Base-by-base conservation (phyloP, 2,113 vertebrate genomes). In the Hucho hucho region DNA sequence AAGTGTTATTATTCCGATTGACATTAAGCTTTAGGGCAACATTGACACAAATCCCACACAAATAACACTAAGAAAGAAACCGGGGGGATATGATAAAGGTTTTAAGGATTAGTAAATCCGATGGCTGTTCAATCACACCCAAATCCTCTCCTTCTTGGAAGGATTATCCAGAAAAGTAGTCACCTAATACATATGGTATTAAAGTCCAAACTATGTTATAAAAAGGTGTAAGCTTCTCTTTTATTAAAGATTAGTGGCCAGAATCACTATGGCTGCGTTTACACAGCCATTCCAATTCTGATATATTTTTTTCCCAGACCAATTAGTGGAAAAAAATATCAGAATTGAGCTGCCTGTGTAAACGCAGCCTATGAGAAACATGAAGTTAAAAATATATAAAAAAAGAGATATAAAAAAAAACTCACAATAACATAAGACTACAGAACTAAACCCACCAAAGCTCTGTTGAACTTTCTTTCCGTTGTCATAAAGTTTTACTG, bases 101-200 rank as follows among this genome's bases (percentile, higher is more conserved):
- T 12, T 25, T 83, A 86, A 53, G 49, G 49, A 88, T 89, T 86
- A 84, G 80, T 68, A 75, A 59, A 74, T n/a, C 65, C 72, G 79
- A 79, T 32, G 70, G 70, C 67, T 64, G 22, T 87, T 74, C 70
- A 43, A 11, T 43, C 37, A 70, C 63, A 80, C 67, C 61, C 81
- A 83, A 74, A 81, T 78, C 63, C 73, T 75, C 65, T 74, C 77
- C 79, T 86, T 85, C 53, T 66, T 68, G 29, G 29, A 43, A 20
- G 84, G 86, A 88, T 88, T 87, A 25, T 5, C 28, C 22, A 3
- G 18, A 61, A n/a, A 61, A 84, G 84, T 83, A 69, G 70, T 75
- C 66, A 68, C 67, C 72, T 64, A 70, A 79, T 49, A 77, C 80
- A 75, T 73, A 22, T 4, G 58, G 79, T 29, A 76, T 86, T 84